Conservation (phyloP, 2,797 vertebrate species). For the Poecilia velifera region DNA sequence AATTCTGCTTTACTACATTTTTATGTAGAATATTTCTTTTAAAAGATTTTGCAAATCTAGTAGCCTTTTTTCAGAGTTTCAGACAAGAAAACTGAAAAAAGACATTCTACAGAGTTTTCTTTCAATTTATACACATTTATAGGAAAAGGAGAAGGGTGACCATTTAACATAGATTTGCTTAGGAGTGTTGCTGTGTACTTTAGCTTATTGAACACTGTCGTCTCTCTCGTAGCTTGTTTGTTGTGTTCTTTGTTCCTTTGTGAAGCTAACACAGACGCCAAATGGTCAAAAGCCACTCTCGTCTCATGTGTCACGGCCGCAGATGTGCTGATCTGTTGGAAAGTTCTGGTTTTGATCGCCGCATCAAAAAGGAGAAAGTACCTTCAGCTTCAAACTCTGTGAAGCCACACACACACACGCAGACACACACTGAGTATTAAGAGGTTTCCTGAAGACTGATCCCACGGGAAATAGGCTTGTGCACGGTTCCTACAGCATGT, state of each 20-base stretch:
- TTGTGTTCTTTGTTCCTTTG: constrained; percentile 1
- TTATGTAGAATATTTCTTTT: neutral
- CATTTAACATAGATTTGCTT: neutral
- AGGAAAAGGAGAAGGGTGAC: neutral
- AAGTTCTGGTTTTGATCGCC: constrained; percentile 19
- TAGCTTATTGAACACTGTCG: neutral
- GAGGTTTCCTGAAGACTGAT: constrained; percentile 40
- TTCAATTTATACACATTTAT: neutral
- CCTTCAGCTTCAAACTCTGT: neutral
- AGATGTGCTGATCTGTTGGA: constrained; percentile 25
- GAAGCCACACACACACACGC: constrained; percentile 4
- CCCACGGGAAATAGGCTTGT: constrained; percentile 57
- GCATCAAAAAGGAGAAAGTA: constrained; percentile 15
- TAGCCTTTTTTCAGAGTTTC: neutral
- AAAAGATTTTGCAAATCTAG: neutral
- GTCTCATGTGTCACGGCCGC: constrained; percentile 11
- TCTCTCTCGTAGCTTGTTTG: neutral
- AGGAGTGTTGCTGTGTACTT: too few relatives aligned
- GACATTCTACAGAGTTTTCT: neutral
- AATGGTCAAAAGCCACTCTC: constrained; percentile 8
- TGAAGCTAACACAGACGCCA: neutral
- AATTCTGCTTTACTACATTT: neutral
- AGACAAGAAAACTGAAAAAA: neutral
- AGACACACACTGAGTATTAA: constrained; percentile 12
- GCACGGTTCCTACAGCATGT: constrained; percentile 43